Conservation (phyloP, 92 coral and sea anemone species). For the Porites cylindrica region DNA sequence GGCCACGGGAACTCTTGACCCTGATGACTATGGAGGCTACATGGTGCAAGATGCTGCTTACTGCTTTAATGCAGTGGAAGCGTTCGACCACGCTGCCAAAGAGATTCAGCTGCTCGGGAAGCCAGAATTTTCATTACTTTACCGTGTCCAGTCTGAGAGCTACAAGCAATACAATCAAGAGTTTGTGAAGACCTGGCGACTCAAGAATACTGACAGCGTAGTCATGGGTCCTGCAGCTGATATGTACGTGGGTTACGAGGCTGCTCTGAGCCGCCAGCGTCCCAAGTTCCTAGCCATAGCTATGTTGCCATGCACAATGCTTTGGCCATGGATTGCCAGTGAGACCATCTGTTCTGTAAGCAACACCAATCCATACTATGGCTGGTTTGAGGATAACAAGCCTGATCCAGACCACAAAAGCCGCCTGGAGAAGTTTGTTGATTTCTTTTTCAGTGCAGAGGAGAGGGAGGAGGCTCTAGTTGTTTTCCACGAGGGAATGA, state of each 20-base stretch:
- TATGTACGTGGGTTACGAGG: conserved; percentile 60
- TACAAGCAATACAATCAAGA: conserved; percentile 53
- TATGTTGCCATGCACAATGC: conserved; percentile 63
- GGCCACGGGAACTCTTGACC: conserved; percentile 53
- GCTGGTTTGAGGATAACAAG: conserved; percentile 67
- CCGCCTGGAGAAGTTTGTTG: conserved; percentile 56
- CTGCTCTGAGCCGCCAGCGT: conserved; percentile 41
- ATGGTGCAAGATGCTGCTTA: conserved; percentile 77
- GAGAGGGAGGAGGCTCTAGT: conserved; percentile 25
- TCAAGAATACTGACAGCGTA: conserved; percentile 59
- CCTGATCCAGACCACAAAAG: conserved; percentile 27
- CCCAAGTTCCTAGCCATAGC: conserved; percentile 53
- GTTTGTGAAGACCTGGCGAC: conserved; percentile 55
- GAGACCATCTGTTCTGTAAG: conserved; percentile 43
- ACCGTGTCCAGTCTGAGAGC: conserved; percentile 43
- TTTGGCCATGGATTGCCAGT: conserved; percentile 68
- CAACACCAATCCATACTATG: conserved; percentile 44
- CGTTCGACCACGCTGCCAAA: conserved; percentile 25
- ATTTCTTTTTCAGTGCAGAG: conserved; percentile 45
- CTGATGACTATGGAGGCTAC: conserved; percentile 67
- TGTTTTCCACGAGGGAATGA: conserved; percentile 66
- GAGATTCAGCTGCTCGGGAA: conserved; percentile 18
- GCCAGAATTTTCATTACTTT: conserved; percentile 37
- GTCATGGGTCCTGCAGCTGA: conserved; percentile 70
- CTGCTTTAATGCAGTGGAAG: conserved; percentile 56